Evolutionary conservation across 2,797 vertebrate species (phyloP), one percentile per base, ranked within the genome.

Genomic region (Trachurus trachurus): DNA sequence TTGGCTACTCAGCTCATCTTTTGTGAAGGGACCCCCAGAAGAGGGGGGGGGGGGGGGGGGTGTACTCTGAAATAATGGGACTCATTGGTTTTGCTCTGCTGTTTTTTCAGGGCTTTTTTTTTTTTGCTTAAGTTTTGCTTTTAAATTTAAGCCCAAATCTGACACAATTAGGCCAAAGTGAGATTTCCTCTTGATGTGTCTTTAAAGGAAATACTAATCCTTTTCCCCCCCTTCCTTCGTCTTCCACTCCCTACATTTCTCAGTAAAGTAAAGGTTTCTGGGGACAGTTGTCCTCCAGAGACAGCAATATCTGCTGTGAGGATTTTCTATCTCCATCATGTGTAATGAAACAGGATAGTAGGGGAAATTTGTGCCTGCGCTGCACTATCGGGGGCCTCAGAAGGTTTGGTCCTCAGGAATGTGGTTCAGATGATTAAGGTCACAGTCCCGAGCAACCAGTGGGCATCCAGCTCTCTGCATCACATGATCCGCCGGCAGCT

Each of bases 401-500:
- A 60, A 74, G 70, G 74, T 77, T 83, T 82, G 66, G 70, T 64
- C 60, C 81, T 68, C 66, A 90, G 87, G 92, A 94, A 94, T 94
- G 90, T 73, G 82, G 80, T 70, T 84, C 75, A 68, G 81, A 90
- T 91, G 89, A 92, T 92, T 90, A 90, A 89, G 86, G 88, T 78
- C 45, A 40, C 68, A 31, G 81, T 87, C 70, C 88, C 74, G 78
- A 68, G 15, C 77, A 81, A 76, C 83, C 86, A 89, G 84, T 75
- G 65, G 88, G 83, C 81, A 75, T 80, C 83, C 74, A 86, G 86
- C 88, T 80, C 77, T 75, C 56, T 5, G 61, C 77, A 79, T 92
- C 93, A 93, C 92, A 91, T 94, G 93, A 83, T 84, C 50, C 9
- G 76, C 83, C 82, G 42, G 84, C 72, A 29, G 58, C 76, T 66